Percentiles rank a stretch among this genome's conserved stretches.
Evolutionary conservation across 92 coral and sea anemone genomes (phyloP).

Genomic region (Isaurus tuberculatus): DNA sequence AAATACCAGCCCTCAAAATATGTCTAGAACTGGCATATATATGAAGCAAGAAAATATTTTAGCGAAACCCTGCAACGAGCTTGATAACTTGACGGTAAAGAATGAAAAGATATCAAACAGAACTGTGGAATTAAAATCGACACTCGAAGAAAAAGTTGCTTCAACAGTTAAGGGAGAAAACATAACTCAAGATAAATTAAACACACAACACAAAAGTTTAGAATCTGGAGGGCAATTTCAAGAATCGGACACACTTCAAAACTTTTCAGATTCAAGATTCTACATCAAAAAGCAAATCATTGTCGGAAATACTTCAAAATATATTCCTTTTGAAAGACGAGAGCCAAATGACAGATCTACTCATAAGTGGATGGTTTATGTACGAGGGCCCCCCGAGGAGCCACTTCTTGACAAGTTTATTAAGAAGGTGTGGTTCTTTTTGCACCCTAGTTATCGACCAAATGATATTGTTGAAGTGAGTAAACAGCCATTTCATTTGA

Average conservation of each 20-base stretch:
- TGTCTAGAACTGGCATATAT: neutral
- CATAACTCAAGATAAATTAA: neutral
- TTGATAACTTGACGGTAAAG: neutral
- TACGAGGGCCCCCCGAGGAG: slow-evolving; percentile 94
- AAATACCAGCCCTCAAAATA: neutral
- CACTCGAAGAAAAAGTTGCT: neutral
- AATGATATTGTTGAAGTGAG: slow-evolving; percentile 96
- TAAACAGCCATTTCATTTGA: slow-evolving; percentile 94
- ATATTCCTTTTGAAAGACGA: slow-evolving; percentile 85
- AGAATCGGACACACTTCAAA: slow-evolving; percentile 4
- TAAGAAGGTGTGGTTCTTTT: slow-evolving; percentile 96
- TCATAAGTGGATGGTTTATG: slow-evolving; percentile 99
- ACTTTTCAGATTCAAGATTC: slow-evolving; percentile 78
- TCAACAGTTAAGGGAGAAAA: neutral
- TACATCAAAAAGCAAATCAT: slow-evolving; percentile 90
- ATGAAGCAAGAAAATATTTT: neutral
- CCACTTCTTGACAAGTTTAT: slow-evolving; percentile 74
- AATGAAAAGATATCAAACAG: neutral
- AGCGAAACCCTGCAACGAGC: neutral
- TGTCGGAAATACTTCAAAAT: slow-evolving; percentile 96
- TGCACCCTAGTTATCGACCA: slow-evolving; percentile 98
- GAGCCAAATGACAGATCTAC: slow-evolving; percentile 96
- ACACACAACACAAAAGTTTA: neutral
- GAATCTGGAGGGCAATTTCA: slow-evolving; percentile 1
- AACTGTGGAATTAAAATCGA: neutral